Evolutionary conservation across 2,888 invertebrate species (phyloP), one percentile per base, ranked within the genome.

Genomic region (Panzeria rudis): DNA sequence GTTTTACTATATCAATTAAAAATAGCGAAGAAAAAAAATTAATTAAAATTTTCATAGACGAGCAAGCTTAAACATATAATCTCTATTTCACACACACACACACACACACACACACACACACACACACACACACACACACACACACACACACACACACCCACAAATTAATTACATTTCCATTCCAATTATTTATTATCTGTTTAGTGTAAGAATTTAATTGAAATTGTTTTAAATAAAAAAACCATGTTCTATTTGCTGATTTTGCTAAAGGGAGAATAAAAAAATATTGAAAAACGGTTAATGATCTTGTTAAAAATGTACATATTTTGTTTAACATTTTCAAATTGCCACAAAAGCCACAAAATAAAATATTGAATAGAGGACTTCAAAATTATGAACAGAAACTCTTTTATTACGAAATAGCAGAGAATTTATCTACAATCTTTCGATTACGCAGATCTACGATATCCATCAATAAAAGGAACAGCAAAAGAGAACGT

Each of bases 81-180:
- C 59, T 56, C 17, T 68, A 9, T 54, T 13, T 61, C 47, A 20
- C 25, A 29, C 15, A 47, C 9, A 2, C 38, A 25, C 62, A 69
- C 38, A 71, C 47, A 38, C 71, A 59, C 41, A 23, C 15, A 52
- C 20, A 59, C 23, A 20, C 50, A 59, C 38, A 71, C 47, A 38
- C 71, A 59, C 41, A 23, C 15, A 52, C 20, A 59, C 23, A 20
- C 50, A 59, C 47, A 20, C 25, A 29, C 15, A 47, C 9, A 2
- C 38, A 25, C 62, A 69, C 38, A 71, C 47, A 38, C 71, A 59
- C 41, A 23, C 15, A 52, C 20, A 59, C 23, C n/a, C 50, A 59
- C 69, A 71, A 64, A 44, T 76, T 69, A 77, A 66, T 64, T 85
- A 73, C 69, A 85, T 82, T 82, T 85, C 85, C 81, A 73, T 78